These are phyloP conservation scores for Fukomys damarensis DNA, from an alignment of 2,113 vertebrate species.

Conservation along the genomic window DNA sequence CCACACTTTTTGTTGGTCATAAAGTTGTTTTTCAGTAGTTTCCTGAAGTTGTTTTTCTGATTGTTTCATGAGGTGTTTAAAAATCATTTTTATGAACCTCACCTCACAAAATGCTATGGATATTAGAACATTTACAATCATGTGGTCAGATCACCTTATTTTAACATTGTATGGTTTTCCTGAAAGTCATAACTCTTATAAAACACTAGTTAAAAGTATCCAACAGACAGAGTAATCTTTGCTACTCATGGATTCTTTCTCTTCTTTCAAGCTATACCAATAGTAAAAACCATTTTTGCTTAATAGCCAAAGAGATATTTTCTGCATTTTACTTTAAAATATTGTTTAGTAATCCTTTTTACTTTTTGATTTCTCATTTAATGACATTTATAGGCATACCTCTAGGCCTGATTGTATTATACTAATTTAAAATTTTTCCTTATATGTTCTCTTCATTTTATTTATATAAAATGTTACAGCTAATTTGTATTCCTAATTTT, in stretches of 20 bases:
- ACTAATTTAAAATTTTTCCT: not conserved
- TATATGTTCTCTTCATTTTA: slow-evolving; percentile 8
- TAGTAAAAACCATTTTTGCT: slow-evolving; percentile 38
- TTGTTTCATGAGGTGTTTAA: not conserved
- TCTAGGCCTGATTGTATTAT: not conserved
- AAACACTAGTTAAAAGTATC: not conserved
- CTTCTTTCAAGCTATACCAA: not conserved
- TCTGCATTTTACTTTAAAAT: slow-evolving; percentile 47
- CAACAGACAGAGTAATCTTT: not conserved
- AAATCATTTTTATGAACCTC: not conserved
- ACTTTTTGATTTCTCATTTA: slow-evolving; percentile 37
- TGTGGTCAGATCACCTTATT: not conserved
- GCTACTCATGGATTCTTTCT: not conserved
- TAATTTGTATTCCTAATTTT: not conserved
- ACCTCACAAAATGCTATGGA: not conserved
- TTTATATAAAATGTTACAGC: not conserved
- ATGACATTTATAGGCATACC: not conserved
- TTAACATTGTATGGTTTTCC: not conserved
- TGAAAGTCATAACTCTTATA: not conserved
- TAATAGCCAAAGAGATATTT: slow-evolving; percentile 20
- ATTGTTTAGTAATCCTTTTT: not conserved
- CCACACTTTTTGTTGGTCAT: not conserved
- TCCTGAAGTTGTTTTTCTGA: not conserved
- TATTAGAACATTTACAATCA: not conserved
- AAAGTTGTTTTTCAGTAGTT: not conserved